Base-by-base conservation (phyloP, 2,888 invertebrate species). In the Ectemnius cavifrons region DNA sequence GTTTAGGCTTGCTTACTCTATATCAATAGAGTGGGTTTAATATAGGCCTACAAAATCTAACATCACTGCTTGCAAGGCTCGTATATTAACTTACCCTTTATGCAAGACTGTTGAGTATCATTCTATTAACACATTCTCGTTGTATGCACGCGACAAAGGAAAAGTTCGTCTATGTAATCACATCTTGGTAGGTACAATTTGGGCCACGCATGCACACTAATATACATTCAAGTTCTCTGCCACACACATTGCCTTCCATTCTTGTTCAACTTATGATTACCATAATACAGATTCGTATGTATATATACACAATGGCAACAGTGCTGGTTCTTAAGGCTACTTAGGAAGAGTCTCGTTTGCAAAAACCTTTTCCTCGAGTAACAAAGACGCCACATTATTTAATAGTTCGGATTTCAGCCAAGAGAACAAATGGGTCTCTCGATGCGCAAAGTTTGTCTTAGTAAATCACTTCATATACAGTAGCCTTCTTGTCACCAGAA, bases 401-500 rank as follows among this genome's bases (percentile, higher is more conserved):
- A 52, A 72, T 14, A 72, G 73, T 82, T 66, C 74, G 59, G 56
- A 64, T 67, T 63, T 68, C 65, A 71, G 64, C 52, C 46, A 69
- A 69, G 63, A 66, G 64, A 57, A 60, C 70, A 74, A 71, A 70
- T 63, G 65, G 70, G 61, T 61, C 60, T 76, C 73, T 69, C 67
- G 52, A 2, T 2, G 52, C 58, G 61, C 52, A 59, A 11, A 52
- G 37, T 60, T 46, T 65, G 59, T 63, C 72, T 16, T 76, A 81
- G 70, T 97, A 97, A 92, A 97, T 94, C 88, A 99, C 98, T 94
- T 98, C 98, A 92, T 99, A 99, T 81, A 99, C 96, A 66, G 98
- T 98, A 84, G 98, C 98, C 91, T 98, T 98, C 92, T 98, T 98
- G 92, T 99, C 99, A 71, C 99, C 99, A 57, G 98, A 98, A 78